Base-by-base conservation (phyloP, 2,113 vertebrate genomes). In the Merops nubicus region DNA sequence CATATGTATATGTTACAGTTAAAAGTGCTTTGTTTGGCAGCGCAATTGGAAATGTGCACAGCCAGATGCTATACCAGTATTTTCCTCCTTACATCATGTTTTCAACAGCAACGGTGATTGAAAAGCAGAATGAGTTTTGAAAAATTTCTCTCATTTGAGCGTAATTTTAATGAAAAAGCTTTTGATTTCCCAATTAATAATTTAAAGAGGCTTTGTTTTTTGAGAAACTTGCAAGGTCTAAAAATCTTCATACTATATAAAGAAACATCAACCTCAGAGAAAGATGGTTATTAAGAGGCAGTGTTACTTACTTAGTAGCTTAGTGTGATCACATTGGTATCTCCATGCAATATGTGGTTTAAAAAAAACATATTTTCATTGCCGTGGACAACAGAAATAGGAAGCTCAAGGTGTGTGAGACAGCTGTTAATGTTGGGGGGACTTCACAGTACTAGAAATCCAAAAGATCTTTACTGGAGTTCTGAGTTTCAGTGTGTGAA, bases 1-100 rank as follows among this genome's bases (percentile, higher is more conserved):
- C 8, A 42, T 0, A 4, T 25, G 16, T 25, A n/a, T n/a, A n/a
- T n/a, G n/a, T 57, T 67, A 38, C 25, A 18, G 34, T 64, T 43
- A 36, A 4, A 54, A 33, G 60, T 1, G 2, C 31, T 45, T 63
- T n/a, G 11, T 57, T 25, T 56, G 54, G 48, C 33, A 33, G 50
- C 25, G 19, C 14, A 22, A 38, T 38, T 26, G 36, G 47, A 28
- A 28, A 36, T 4, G 3, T 15, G 31, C 26, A 6, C 13, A 59
- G 28, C 9, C 16, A 42, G 29, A 12, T 43, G 12, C 17, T 0
- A 1, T 43, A 40, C 8, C 9, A 22, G 11, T 18, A 6, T n/a
- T 48, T 36, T 45, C 13, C 11, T n/a, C 38, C 20, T 89, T 33
- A 19, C 22, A 3, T 56, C 25, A 1, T 2, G 12, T 40, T 60